These are phyloP conservation scores for Phycodurus eques DNA, from an alignment of 2,113 vertebrate species.

Conservation along the genomic window DNA sequence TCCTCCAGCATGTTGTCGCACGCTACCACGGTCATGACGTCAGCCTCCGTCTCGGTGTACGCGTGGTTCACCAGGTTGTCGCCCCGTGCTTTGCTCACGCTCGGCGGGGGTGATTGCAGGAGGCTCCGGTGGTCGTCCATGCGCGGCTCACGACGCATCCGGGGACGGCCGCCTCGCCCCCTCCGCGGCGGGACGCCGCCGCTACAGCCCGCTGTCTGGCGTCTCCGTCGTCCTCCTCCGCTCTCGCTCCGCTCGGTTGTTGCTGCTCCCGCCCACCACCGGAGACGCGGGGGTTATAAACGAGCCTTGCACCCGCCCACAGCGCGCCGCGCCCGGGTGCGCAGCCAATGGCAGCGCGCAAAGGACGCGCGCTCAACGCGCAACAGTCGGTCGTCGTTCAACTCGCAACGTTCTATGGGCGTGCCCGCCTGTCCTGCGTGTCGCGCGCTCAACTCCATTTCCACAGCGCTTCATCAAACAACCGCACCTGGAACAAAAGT, in stretches of 20 bases:
- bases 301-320: conserved; percentile 68
- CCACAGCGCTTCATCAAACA: too few species aligned
- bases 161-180: conserved; percentile 73
- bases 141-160: conserved; percentile 73
- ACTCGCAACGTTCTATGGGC: conserved; percentile 40
- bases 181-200: conserved; percentile 70
- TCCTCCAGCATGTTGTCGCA: conserved; percentile 83
- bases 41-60: conserved; percentile 77
- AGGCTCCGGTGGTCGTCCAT: conserved; percentile 93
- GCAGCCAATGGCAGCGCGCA: conserved; percentile 65
- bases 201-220: conserved; percentile 48
- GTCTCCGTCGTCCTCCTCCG: conserved; percentile 34
- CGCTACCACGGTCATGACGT: conserved; percentile 87
- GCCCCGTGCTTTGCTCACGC: conserved; percentile 68
- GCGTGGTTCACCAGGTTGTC: conserved; percentile 84
- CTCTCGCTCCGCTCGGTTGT: conserved; percentile 55
- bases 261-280: conserved; percentile 70
- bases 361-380: conserved; percentile 54
- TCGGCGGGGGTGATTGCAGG: conserved; percentile 84
- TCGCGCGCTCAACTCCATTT: not conserved
- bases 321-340: conserved; percentile 42
- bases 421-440: conserved; percentile 40
- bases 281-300: conserved; percentile 68
- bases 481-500: too few species aligned
- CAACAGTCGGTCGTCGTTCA: conserved; percentile 66